phyloP scores from a whole-genome alignment of 2,888 invertebrate genomes.

The Andrena bucephala region DNA sequence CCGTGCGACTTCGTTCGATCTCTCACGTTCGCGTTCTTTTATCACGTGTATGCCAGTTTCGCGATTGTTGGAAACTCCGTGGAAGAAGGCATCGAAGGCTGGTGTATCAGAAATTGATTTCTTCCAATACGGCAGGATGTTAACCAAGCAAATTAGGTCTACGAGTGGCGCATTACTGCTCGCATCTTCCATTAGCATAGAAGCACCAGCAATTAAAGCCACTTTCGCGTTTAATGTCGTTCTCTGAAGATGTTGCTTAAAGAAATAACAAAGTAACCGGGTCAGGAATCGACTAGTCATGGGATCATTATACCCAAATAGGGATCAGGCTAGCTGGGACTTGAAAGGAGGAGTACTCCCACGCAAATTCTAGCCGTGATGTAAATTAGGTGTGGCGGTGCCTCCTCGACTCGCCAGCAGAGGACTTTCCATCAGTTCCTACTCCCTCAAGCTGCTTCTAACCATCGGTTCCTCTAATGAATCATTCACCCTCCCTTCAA shows the following conservation, averaged over 20 bases:
- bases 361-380: constrained; percentile 22
- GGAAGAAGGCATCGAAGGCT: neutral
- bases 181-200: too few relatives aligned
- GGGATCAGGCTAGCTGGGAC: neutral
- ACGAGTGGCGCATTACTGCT: too few relatives aligned
- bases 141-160: too few relatives aligned
- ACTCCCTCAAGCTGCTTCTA: neutral
- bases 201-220: neutral
- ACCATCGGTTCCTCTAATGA: too few relatives aligned
- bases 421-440: constrained; percentile 45
- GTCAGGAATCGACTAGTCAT: neutral
- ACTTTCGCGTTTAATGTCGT: constrained; percentile 1
- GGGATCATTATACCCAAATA: neutral
- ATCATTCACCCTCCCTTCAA: too few relatives aligned
- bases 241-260: neutral
- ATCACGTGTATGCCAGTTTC: neutral
- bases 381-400: constrained; percentile 51
- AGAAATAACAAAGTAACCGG: constrained; percentile 1
- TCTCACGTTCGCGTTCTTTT: neutral
- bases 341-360: constrained; percentile 20
- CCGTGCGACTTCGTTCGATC: constrained; percentile 1
- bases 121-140: too few relatives aligned
- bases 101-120: too few relatives aligned
- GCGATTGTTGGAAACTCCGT: neutral
- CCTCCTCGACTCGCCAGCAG: constrained; percentile 38